A percentile compares a stretch with the other conserved stretches of the same genome.
Conservation (phyloP, 2,888 invertebrate species). For the Diplolepis rosae region DNA sequence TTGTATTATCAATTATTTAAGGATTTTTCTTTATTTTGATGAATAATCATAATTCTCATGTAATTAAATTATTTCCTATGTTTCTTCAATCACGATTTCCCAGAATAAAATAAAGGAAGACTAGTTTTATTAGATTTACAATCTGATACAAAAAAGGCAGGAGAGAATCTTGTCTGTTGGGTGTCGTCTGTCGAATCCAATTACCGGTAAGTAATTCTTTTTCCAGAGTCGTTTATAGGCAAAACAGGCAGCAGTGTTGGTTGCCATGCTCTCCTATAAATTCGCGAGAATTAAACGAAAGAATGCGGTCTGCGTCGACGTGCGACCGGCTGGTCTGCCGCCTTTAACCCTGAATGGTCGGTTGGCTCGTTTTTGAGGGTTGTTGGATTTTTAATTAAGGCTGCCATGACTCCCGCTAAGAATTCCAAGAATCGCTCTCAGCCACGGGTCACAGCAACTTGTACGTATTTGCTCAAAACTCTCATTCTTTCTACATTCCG, state of each 20-base stretch:
- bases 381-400: slow-evolving; percentile 74
- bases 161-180: slow-evolving; percentile 39
- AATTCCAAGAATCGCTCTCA: slow-evolving; percentile 68
- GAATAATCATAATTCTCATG: too few species aligned
- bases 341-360: slow-evolving; percentile 60
- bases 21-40: too few species aligned
- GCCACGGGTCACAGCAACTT: slow-evolving; percentile 51
- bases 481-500: slow-evolving; percentile 22
- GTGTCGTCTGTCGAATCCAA: slow-evolving; percentile 65
- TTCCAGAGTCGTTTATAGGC: slow-evolving; percentile 48
- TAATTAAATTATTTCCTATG: too few species aligned
- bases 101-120: too few species aligned
- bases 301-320: slow-evolving; percentile 72
- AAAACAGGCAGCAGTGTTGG: slow-evolving; percentile 57
- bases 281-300: slow-evolving; percentile 74
- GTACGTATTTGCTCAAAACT: slow-evolving; percentile 49
- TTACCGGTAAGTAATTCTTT: slow-evolving; percentile 62
- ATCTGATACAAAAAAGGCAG: slow-evolving; percentile 25
- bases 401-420: slow-evolving; percentile 71
- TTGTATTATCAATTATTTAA: too few species aligned
- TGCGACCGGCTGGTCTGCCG: slow-evolving; percentile 63
- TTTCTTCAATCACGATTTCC: too few species aligned
- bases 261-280: slow-evolving; percentile 69
- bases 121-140: not conserved
- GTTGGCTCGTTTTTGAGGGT: slow-evolving; percentile 65